Base-by-base conservation (phyloP, 1,140 invertebrate genomes). In the Rhizoglyphus robini region DNA sequence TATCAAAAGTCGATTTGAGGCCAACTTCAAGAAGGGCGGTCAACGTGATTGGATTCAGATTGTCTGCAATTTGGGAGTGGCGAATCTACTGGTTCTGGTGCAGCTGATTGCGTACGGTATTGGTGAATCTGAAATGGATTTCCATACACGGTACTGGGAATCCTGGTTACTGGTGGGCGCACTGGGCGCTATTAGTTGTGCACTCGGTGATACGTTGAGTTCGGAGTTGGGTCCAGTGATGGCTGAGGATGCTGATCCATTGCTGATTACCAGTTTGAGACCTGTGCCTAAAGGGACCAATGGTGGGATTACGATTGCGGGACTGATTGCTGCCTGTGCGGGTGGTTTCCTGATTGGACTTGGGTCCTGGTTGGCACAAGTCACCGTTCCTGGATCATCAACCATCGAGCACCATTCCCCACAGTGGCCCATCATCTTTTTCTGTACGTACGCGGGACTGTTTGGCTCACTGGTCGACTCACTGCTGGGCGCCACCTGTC, bases 11-110 rank as follows among this genome's bases (percentile, higher is more conserved):
- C 84, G 84, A 70, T 72, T 90, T 59, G 89, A 92, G 74, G 78
- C 79, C 47, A 84, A 90, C 70, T 88, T 84, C 70, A 90, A 88
- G 76, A 86, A 90, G 80, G 87, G 82, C 70, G 88, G 89, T 0
- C 86, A 90, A 73, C 81, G 90, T 69, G 90, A 88, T 75, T 93
- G 90, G 90, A 77, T 91, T 5, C 90, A 94, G 75, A 90, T 93
- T 3, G 72, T 93, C 0, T 91, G 90, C 74, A 95, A 93, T 80
- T 86, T 84, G 8, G 89, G 89, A 11, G 86, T 90, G 80, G 88
- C 88, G 18, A 80, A 84, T 4, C 82, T 87, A 70, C 75, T 92
- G 41, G 84, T 84, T 0, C 69, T 91, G 38, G 75, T 93, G 2
- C 92, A 90, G 72, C 75, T 93, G 65, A 75, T 92, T 57, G 88